A percentile compares a stretch with the other conserved stretches of the same genome.
phyloP scores from a whole-genome alignment of 2,888 invertebrate genomes.

The Arctia plantaginis region DNA sequence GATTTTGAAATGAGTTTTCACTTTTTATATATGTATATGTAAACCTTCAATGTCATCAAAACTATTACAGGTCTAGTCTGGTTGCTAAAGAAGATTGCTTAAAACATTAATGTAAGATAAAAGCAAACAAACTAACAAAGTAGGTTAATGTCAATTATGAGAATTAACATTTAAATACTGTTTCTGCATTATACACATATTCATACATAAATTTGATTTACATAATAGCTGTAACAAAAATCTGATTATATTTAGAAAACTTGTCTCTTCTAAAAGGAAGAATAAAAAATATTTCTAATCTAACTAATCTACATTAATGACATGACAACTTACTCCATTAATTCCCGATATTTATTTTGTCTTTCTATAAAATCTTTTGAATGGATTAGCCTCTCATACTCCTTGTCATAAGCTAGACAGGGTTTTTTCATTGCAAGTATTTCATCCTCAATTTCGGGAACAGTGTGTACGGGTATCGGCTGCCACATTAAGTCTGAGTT shows the following conservation, averaged over 20 bases:
- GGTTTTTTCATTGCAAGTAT: conserved; percentile 86
- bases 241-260: background rate
- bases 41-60: background rate
- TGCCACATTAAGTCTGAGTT: conserved; percentile 89
- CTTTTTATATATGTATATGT: background rate
- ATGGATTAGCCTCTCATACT: conserved; percentile 78
- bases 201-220: background rate
- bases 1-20: background rate
- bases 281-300: no score
- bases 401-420: conserved; percentile 89
- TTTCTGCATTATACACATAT: background rate
- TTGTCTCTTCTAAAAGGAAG: background rate
- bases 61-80: background rate
- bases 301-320: background rate
- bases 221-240: background rate
- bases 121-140: conserved; percentile 3
- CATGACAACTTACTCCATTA: conserved; percentile 85
- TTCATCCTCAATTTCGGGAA: conserved; percentile 88
- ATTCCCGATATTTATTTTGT: conserved; percentile 84
- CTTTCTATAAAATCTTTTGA: conserved; percentile 85
- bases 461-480: conserved; percentile 92
- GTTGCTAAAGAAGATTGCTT: background rate
- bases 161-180: background rate
- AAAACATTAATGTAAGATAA: conserved; percentile 2
- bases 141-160: background rate